Conservation (phyloP, 2,888 invertebrate species). For the Phyllotreta striolata region DNA sequence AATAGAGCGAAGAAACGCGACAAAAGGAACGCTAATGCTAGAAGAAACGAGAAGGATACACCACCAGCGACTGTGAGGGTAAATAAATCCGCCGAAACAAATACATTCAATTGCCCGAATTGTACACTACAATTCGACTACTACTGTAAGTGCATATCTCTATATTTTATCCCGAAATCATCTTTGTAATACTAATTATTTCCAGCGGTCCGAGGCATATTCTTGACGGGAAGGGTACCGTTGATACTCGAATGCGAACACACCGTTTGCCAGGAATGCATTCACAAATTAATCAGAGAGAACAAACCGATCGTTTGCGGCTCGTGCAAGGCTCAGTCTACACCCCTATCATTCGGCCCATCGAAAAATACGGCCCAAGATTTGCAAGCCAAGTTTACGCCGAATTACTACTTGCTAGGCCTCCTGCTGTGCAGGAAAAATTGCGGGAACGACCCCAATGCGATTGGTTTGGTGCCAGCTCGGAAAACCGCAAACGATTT, state of each 20-base stretch:
- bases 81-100: too few relatives aligned
- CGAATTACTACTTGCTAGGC: conserved; percentile 59
- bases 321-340: conserved; percentile 61
- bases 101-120: conserved; percentile 35
- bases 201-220: conserved; percentile 44
- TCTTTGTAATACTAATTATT: too few relatives aligned
- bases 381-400: conserved; percentile 52
- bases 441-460: conserved; percentile 19
- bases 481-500: neutral
- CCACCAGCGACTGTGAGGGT: too few relatives aligned
- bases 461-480: conserved; percentile 28
- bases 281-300: conserved; percentile 56
- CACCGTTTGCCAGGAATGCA: conserved; percentile 72
- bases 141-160: conserved; percentile 30
- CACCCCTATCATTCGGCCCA: conserved; percentile 45
- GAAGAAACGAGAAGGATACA: too few relatives aligned
- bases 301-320: conserved; percentile 59
- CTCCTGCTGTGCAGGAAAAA: conserved; percentile 45
- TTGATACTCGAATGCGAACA: conserved; percentile 73
- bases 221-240: conserved; percentile 60
- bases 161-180: neutral
- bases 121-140: conserved; percentile 35
- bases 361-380: conserved; percentile 35
- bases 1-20: too few relatives aligned
- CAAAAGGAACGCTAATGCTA: too few relatives aligned